Evolutionary conservation across 2,797 vertebrate species (phyloP).

Genomic region (Clarias pachynema): DNA sequence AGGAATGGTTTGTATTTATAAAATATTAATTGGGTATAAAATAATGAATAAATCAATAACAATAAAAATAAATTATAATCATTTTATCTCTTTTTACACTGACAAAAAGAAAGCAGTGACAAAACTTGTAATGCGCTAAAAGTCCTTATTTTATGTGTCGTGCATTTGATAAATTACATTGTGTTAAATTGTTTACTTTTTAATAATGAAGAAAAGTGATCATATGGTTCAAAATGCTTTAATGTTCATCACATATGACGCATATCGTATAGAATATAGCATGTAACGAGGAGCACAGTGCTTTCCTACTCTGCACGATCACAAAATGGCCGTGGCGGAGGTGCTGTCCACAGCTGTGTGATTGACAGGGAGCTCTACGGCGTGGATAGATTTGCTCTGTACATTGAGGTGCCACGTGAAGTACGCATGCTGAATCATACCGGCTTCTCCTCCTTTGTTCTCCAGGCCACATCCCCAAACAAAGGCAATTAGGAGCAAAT

Average conservation of each 20-base stretch:
- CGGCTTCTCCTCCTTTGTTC: constrained; percentile 67
- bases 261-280: constrained; percentile 9
- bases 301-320: constrained; percentile 39
- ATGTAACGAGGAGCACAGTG: not conserved
- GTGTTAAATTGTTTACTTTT: not conserved
- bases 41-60: not conserved
- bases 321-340: constrained; percentile 57
- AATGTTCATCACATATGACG: not conserved
- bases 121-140: not conserved
- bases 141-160: not conserved
- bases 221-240: not conserved
- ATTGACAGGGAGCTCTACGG: constrained; percentile 49
- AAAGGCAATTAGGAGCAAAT: constrained; percentile 67
- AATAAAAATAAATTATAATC: not conserved
- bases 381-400: constrained; percentile 54
- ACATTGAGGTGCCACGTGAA: constrained; percentile 39
- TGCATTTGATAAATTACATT: not conserved
- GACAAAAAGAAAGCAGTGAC: not conserved
- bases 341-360: constrained; percentile 53
- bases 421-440: constrained; percentile 44
- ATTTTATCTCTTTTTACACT: not conserved
- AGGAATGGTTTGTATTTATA: not conserved
- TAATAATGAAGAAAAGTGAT: not conserved
- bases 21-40: not conserved
- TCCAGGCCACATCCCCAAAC: constrained; percentile 59